Conservation (phyloP, 2,113 vertebrate species). For the Phocoena sinus region DNA sequence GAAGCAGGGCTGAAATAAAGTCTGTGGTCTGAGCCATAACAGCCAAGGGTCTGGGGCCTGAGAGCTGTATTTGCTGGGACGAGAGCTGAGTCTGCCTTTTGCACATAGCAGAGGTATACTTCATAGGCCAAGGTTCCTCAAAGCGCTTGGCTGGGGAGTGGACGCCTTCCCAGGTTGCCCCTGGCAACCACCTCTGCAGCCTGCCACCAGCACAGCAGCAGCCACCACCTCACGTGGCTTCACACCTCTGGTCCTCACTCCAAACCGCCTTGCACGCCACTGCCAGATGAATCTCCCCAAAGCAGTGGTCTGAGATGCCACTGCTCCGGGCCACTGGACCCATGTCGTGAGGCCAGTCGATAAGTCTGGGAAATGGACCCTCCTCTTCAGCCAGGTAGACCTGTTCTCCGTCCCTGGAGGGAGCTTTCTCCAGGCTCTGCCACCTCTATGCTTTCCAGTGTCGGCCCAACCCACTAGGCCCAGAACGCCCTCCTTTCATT, state of each 20-base stretch:
- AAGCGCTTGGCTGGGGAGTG: not conserved
- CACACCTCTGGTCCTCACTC: not conserved
- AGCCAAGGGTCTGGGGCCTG: constrained; percentile 64
- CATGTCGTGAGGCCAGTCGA: not conserved
- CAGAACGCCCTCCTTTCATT: not conserved
- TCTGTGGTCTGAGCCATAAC: constrained; percentile 59
- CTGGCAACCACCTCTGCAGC: not conserved
- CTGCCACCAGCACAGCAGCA: too few species aligned
- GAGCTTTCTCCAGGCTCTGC: not conserved
- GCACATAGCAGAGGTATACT: constrained; percentile 62
- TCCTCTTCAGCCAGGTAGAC: not conserved
- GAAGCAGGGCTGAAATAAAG: constrained; percentile 14
- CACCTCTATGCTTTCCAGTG: not conserved
- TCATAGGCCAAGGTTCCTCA: not conserved
- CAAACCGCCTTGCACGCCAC: too few species aligned
- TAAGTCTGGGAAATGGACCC: not conserved
- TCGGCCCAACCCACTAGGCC: not conserved
- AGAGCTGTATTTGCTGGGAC: constrained; percentile 67
- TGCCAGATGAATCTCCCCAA: not conserved
- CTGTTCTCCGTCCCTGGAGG: not conserved
- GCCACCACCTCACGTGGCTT: not conserved
- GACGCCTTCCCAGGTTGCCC: not conserved
- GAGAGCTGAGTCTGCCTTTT: constrained; percentile 70
- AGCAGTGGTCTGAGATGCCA: not conserved
- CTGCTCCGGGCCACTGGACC: not conserved